Base-by-base conservation (phyloP, 1,140 invertebrate genomes). In the Heliothis virescens region DNA sequence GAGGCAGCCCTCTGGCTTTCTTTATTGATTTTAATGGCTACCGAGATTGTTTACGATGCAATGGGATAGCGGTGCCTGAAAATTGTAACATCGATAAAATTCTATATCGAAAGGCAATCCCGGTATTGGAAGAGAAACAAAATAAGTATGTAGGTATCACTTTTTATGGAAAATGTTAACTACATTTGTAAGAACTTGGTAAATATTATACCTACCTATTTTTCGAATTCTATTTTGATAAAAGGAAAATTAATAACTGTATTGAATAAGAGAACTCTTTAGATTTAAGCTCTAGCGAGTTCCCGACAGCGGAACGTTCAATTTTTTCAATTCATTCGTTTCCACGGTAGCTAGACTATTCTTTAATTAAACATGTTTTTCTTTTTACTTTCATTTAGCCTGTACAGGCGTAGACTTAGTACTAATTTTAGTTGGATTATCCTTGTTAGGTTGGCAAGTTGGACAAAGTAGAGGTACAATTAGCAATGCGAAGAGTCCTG, bases 381-480 rank as follows among this genome's bases (percentile, higher is more conserved):
- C 60, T 63, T 62, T 75, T 76, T 62, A 16, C 41, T 29, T 55
- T 21, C 18, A 16, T 53, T 15, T 74, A 18, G 53, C 15, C 72
- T 15, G 34, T 47, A 21, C 15, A 47, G 10, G 34, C 34, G 34
- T 41, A 34, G 53, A 72, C 26, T 69, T 21, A 52, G 50, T 15
- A 69, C 57, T 79, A 79, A 79, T 79, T 71, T 79, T 79, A 79
- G 67, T 79, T 79, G 41, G 57, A 72, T 72, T 79, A 62, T 26
- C 77, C 55, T 79, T 79, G 52, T 79, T 72, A 79, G 55, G 18
- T 4, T 26, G 67, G 57, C 67, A 67, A 80, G 78, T 79, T 82
- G 74, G 34, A 63, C 81, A 80, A 59, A 89, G 87, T 86, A 87
- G 86, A 86, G 79, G 79, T 86, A 85, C 86, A 90, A 92, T 91